phyloP scores from a whole-genome alignment of 2,888 invertebrate genomes.

The Archips xylosteana region DNA sequence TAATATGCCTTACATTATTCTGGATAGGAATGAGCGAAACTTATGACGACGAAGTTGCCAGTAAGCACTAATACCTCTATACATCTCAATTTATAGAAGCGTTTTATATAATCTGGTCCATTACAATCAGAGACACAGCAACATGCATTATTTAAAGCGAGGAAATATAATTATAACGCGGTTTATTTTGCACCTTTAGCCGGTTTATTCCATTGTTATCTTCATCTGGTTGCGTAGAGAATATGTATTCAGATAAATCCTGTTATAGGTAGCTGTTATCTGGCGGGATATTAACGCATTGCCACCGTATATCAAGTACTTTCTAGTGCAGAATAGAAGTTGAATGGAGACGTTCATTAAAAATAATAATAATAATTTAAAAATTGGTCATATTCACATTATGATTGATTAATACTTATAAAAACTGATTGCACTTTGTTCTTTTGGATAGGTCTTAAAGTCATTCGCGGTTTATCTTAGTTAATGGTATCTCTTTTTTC shows the following conservation, averaged over 20 bases:
- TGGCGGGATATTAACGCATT: slow-evolving; percentile 59
- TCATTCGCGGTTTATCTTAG: too few species aligned
- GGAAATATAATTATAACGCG: slow-evolving; percentile 77
- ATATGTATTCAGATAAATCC: slow-evolving; percentile 60
- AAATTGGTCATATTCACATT: too few species aligned
- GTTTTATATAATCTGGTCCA: slow-evolving; percentile 63
- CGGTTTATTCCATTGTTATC: slow-evolving; percentile 69
- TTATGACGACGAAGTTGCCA: too few species aligned
- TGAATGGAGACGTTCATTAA: slow-evolving; percentile 20
- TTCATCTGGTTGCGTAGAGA: slow-evolving; percentile 63
- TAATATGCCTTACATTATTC: too few species aligned
- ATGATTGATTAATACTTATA: too few species aligned
- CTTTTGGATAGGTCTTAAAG: too few species aligned
- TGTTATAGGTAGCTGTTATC: slow-evolving; percentile 64
- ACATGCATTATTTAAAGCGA: slow-evolving; percentile 68
- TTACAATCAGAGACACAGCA: slow-evolving; percentile 70
- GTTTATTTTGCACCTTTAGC: slow-evolving; percentile 61
- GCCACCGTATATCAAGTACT: slow-evolving; percentile 64
- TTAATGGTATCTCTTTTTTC: too few species aligned
- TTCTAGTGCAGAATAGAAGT: slow-evolving; percentile 37
- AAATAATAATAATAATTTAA: too few species aligned
- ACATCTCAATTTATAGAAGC: background rate
- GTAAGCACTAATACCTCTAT: too few species aligned
- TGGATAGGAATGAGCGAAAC: too few species aligned
- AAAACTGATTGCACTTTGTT: too few species aligned